Percentiles rank a stretch among this genome's conserved stretches.
Evolutionary conservation across 2,113 vertebrate genomes (phyloP).

Genomic region (Meriones unguiculatus): DNA sequence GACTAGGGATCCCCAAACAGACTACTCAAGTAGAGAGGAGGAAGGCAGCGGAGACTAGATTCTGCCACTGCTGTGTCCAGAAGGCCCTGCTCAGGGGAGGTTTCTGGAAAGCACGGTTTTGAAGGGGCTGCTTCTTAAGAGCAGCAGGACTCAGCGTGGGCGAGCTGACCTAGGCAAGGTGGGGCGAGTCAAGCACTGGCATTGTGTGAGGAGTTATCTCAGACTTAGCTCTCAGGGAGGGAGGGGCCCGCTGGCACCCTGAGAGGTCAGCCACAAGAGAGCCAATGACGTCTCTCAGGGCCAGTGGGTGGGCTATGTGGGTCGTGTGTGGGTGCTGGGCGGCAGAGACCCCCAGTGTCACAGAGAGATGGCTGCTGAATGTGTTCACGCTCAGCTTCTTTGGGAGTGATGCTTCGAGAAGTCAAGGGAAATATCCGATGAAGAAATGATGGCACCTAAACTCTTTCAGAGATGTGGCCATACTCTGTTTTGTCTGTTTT

Average conservation of each 20-base stretch:
- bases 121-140: not conserved
- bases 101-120: not conserved
- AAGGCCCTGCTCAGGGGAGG: no score
- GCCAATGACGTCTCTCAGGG: accelerated
- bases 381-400: not conserved
- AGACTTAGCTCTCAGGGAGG: not conserved
- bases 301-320: not conserved
- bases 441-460: not conserved
- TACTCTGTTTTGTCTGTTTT: not conserved
- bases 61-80: not conserved
- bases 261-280: not conserved
- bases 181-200: conserved; percentile 53
- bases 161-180: not conserved
- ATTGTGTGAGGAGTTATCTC: conserved; percentile 75
- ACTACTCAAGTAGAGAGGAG: not conserved
- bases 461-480: not conserved
- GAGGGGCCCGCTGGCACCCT: not conserved
- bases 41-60: not conserved
- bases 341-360: not conserved
- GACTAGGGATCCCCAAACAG: not conserved
- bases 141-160: conserved; percentile 69
- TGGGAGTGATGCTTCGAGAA: not conserved
- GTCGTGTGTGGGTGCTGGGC: accelerated
- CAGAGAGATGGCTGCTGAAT: accelerated
- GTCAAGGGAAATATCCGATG: not conserved